Conservation (phyloP, 1,140 invertebrate species). For the Drosophila fuyamai region DNA sequence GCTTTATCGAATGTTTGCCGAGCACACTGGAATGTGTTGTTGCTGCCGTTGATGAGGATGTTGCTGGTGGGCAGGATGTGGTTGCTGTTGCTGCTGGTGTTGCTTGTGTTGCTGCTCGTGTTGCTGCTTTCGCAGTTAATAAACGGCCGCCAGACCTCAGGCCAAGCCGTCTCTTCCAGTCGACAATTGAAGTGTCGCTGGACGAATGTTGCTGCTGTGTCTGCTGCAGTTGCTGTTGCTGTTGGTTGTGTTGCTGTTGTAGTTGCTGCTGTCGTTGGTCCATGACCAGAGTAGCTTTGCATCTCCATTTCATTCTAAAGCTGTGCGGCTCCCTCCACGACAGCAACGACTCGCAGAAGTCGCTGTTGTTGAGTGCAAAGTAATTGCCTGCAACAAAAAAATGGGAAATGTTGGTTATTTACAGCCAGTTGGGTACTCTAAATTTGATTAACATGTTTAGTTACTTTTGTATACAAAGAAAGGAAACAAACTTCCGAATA, state of each 20-base stretch:
- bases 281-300: conserved; percentile 79
- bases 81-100: conserved; percentile 25
- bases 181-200: conserved; percentile 58
- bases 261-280: conserved; percentile 63
- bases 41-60: conserved; percentile 41
- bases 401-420: background rate
- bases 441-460: background rate
- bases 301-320: conserved; percentile 84
- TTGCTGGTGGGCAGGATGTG: conserved; percentile 28
- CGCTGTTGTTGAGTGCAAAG: conserved; percentile 24
- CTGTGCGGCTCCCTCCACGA: conserved; percentile 54
- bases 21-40: conserved; percentile 73
- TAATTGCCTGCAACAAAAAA: conserved; percentile 16
- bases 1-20: conserved; percentile 54
- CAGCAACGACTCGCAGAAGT: conserved; percentile 41
- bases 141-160: conserved; percentile 57
- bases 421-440: background rate
- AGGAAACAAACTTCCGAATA: no score
- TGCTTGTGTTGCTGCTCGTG: conserved; percentile 21
- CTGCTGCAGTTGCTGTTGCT: conserved; percentile 24
- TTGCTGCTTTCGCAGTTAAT: conserved; percentile 61
- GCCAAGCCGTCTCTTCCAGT: conserved; percentile 47
- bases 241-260: conserved; percentile 18
- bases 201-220: conserved; percentile 31
- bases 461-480: no score